Evolutionary conservation across 2,888 invertebrate species (phyloP).

Genomic region (Eubasilissa splendida): DNA sequence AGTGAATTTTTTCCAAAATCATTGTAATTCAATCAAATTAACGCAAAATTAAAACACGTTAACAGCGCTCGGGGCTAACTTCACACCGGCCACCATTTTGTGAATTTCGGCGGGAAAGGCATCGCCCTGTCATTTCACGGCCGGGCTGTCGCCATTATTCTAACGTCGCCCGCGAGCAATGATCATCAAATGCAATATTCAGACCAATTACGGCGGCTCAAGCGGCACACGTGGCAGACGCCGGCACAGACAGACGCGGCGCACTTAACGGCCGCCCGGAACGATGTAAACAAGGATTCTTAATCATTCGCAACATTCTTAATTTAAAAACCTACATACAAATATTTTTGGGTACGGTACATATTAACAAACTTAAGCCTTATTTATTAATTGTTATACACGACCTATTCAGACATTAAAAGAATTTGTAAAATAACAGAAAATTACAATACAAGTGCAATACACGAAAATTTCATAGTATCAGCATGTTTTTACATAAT

Average conservation of each 20-base stretch:
- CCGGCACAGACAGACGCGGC: neutral
- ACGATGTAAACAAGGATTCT: neutral
- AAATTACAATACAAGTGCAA: too few species aligned
- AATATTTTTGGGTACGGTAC: too few species aligned
- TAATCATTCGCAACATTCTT: neutral
- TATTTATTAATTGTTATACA: too few species aligned
- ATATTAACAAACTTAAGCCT: too few species aligned
- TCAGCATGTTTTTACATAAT: too few species aligned
- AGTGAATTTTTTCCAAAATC: neutral
- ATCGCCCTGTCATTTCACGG: slow-evolving; percentile 53
- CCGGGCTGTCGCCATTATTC: slow-evolving; percentile 50
- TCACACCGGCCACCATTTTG: slow-evolving; percentile 34
- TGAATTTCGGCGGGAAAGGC: slow-evolving; percentile 4
- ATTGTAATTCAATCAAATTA: neutral
- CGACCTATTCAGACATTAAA: too few species aligned
- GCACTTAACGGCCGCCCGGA: neutral
- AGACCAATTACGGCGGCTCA: slow-evolving; percentile 49
- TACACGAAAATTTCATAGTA: too few species aligned
- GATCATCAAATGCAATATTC: slow-evolving; percentile 58
- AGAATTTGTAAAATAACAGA: too few species aligned
- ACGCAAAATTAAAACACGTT: slow-evolving; percentile 31
- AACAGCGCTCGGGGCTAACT: slow-evolving; percentile 6
- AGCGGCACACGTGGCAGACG: neutral
- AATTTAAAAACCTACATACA: too few species aligned
- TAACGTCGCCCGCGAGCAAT: slow-evolving; percentile 54